Evolutionary conservation across 2,888 invertebrate species (phyloP), one percentile per base, ranked within the genome.

Genomic region (Drosophila limbata): DNA sequence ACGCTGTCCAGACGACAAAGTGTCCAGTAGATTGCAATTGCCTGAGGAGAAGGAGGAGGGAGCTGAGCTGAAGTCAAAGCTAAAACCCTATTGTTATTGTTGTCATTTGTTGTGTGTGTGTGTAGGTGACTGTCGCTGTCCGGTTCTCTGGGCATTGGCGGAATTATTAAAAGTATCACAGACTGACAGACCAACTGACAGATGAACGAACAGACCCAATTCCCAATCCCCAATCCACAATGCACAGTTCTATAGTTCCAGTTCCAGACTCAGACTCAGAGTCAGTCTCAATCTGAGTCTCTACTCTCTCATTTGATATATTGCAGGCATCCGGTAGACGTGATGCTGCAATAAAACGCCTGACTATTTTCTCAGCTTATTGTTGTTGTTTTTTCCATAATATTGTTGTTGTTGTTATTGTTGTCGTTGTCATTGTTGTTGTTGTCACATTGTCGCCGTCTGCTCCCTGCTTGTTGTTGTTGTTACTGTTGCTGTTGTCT

Each of bases 261-360:
- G 10, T 37, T 40, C 44, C 55, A 39, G 50, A 9, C 56, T 39
- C 60, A 15, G 19, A 39, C 31, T 25, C 28, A 1, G 19, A 39
- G 33, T 33, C 71, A 61, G 63, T 69, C 55, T 19, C 50, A 56
- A 48, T 65, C 59, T 45, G 52, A 50, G 31, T 57, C 70, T 53
- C 45, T 28, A 42, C 73, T 73, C 61, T 56, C 63, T 44, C 42
- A 17, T 35, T 73, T 86, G 85, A 88, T 84, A 86, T 87, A 88
- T 86, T 87, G 84, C 77, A 81, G 84, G 89, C 85, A 86, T 86
- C 89, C 85, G 85, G 89, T 86, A 73, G 89, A 86, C 87, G 84
- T 88, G 89, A 86, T 86, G 85, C 87, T 88, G 89, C 85, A 81
- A 86, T 86, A 86, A 88, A 86, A 81, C 47, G 63, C 53, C 80